Evolutionary conservation across 2,797 vertebrate genomes (phyloP).

Genomic region (Hafferia zeledoni): DNA sequence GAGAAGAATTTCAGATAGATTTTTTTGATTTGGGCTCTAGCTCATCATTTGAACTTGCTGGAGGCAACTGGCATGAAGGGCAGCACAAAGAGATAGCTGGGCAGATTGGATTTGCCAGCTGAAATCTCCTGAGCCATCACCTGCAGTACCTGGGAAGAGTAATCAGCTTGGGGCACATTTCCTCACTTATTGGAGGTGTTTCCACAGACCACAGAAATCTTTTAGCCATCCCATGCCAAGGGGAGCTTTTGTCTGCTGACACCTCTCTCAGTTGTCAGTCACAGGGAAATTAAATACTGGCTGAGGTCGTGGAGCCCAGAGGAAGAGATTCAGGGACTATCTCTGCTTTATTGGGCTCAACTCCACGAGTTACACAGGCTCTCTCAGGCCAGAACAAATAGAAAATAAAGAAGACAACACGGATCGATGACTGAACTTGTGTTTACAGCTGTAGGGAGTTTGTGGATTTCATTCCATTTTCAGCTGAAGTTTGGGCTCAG

Average conservation of each 20-base stretch:
- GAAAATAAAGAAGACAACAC: conserved; percentile 25
- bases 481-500: not conserved
- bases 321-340: not conserved
- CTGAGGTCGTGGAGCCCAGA: not conserved
- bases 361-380: not conserved
- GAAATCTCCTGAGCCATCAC: not conserved
- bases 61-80: not conserved
- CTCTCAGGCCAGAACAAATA: conserved; percentile 17
- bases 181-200: not conserved
- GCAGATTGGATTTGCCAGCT: not conserved
- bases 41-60: not conserved
- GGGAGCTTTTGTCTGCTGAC: not conserved
- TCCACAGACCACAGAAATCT: not conserved
- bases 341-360: not conserved
- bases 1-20: not conserved
- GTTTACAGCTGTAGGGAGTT: conserved; percentile 21
- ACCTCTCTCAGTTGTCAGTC: not conserved
- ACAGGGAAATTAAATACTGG: not conserved
- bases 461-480: not conserved
- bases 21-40: not conserved
- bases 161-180: not conserved
- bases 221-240: not conserved
- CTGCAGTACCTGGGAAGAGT: not conserved
- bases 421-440: conserved; percentile 11
- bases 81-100: not conserved